Evolutionary conservation across 2,113 vertebrate genomes (phyloP).

Genomic region (Calcarius ornatus): DNA sequence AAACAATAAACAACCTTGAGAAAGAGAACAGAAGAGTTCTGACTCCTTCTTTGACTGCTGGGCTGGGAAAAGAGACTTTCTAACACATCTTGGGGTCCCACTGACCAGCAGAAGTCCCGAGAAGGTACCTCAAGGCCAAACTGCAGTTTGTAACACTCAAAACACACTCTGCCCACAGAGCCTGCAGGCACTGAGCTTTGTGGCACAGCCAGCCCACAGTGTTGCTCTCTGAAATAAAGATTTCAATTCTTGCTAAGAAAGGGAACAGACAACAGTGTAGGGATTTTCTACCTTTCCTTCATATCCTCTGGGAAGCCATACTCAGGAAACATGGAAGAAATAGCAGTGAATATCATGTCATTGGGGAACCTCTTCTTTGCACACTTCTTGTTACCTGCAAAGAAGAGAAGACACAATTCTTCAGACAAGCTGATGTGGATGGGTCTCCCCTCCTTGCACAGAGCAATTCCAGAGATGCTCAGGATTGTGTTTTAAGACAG

Average conservation of each 20-base stretch:
- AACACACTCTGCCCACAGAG: fast-evolving
- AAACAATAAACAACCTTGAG: no score
- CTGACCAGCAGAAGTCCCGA: no score
- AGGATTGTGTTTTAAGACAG: not conserved
- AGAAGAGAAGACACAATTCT: not conserved
- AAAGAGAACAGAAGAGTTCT: no score
- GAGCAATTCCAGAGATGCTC: not conserved
- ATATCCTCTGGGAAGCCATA: conserved; percentile 94
- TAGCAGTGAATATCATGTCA: conserved; percentile 96
- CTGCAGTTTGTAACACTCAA: not conserved
- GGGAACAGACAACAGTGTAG: not conserved
- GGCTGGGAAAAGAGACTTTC: no score
- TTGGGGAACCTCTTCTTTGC: conserved; percentile 86
- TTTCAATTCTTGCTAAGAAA: not conserved
- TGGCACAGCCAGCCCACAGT: not conserved
- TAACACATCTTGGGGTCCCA: no score
- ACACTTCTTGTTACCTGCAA: conserved; percentile 81
- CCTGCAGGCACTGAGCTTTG: not conserved
- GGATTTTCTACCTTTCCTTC: conserved; percentile 88
- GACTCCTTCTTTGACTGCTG: no score
- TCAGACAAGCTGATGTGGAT: not conserved
- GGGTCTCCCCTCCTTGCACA: not conserved
- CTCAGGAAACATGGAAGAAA: conserved; percentile 97
- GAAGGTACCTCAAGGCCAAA: not conserved
- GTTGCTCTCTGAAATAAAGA: not conserved